These are phyloP conservation scores for Solen grandis DNA, from an alignment of 1,140 invertebrate species.

Conservation along the genomic window DNA sequence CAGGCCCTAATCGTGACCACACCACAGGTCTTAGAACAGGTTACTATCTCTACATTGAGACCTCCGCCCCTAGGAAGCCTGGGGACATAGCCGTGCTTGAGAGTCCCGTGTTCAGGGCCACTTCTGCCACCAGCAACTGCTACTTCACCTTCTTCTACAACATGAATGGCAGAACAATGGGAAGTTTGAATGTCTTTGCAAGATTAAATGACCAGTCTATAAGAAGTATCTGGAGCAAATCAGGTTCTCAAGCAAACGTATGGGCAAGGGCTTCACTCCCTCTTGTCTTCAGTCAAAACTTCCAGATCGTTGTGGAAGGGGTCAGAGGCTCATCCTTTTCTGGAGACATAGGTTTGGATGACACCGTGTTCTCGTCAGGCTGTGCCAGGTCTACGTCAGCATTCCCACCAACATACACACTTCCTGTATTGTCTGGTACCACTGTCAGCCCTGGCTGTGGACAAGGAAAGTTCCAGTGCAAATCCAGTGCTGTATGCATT, in stretches of 20 bases:
- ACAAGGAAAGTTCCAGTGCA: slow-evolving; percentile 66
- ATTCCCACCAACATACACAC: slow-evolving; percentile 65
- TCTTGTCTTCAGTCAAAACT: slow-evolving; percentile 55
- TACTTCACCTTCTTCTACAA: slow-evolving; percentile 77
- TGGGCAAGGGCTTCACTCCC: slow-evolving; percentile 66
- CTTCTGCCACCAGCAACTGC: slow-evolving; percentile 62
- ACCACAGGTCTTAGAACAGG: slow-evolving; percentile 70
- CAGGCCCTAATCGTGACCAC: slow-evolving; percentile 73
- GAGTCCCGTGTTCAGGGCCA: slow-evolving; percentile 67
- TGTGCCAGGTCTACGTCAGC: slow-evolving; percentile 59
- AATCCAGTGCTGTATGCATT: slow-evolving; percentile 65
- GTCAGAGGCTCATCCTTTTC: slow-evolving; percentile 58
- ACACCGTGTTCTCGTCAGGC: slow-evolving; percentile 69
- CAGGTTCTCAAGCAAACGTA: slow-evolving; percentile 64
- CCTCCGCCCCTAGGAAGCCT: slow-evolving; percentile 74
- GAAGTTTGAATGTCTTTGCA: slow-evolving; percentile 74
- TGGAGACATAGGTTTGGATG: slow-evolving; percentile 77
- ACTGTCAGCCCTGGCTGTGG: slow-evolving; percentile 65
- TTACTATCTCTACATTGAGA: slow-evolving; percentile 87
- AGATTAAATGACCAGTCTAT: slow-evolving; percentile 58
- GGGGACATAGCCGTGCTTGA: slow-evolving; percentile 75
- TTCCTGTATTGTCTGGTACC: slow-evolving; percentile 61
- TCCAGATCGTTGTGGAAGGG: slow-evolving; percentile 72
- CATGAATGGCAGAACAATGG: slow-evolving; percentile 78
- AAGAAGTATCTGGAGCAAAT: slow-evolving; percentile 56